Base-by-base conservation (phyloP, 2,888 invertebrate genomes). In the Apotomis capreana region DNA sequence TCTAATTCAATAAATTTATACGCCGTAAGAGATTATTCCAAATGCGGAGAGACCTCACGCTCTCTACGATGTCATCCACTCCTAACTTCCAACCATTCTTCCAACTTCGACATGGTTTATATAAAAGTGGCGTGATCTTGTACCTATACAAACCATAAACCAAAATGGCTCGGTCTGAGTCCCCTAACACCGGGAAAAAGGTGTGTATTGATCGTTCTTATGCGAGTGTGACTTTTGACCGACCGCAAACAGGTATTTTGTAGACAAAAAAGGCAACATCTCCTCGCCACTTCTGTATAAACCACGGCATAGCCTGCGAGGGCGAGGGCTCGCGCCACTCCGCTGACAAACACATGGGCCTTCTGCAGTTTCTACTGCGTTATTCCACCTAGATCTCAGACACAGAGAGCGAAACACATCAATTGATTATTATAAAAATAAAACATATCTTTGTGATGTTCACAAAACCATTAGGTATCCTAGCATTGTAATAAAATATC, bases 1-100 rank as follows among this genome's bases (percentile, higher is more conserved):
- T 83, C 86, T 89, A 89, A 81, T 83, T 80, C 12, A 49, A 71
- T 71, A 65, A 81, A 79, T 87, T 87, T 88, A 88, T 82, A 86
- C 84, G 64, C 67, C 68, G 44, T 83, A 78, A 83, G 87, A 87
- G 85, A 87, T 86, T 87, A 86, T 83, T 79, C 12, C 57, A 70
- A 70, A 58, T 57, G 52, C 57, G 55, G 44, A 37, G 60, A 65
- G 61, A 40, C 5, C 40, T 15, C 55, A n/a, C 65, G 49, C 60
- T 54, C 60, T 61, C 67, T 12, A 8, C 37, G 51, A 52, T 36
- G 46, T 36, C 26, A 37, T 44, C 13, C 37, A 37, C 37, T 60
- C n/a, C 55, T 58, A 58, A 49, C 65, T 15, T 58, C 6, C 46
- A 46, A 65, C n/a, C 13, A 51, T 13, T 55, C 55, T 4, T 4